Evolutionary conservation across 2,797 vertebrate genomes (phyloP).

Genomic region (Diplodus sargus): DNA sequence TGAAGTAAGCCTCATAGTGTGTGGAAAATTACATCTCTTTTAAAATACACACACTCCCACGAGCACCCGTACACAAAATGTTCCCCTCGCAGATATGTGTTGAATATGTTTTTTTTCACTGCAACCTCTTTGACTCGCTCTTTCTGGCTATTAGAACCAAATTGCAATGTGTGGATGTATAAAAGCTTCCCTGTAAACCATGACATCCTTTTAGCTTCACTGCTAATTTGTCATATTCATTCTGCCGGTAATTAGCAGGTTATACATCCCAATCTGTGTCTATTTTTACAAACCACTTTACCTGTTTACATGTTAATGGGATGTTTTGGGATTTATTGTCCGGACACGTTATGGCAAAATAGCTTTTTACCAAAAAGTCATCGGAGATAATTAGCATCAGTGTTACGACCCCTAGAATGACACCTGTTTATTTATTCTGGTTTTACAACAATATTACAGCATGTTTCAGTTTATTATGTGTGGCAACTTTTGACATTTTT

Average conservation of each 20-base stretch:
- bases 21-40: constrained; percentile 34
- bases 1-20: neutral
- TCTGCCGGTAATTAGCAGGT: constrained; percentile 73
- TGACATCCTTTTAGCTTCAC: constrained; percentile 71
- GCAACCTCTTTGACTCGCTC: constrained; percentile 68
- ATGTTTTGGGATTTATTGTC: constrained; percentile 59
- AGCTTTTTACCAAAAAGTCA: constrained; percentile 55
- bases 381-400: constrained; percentile 67
- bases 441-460: constrained; percentile 33
- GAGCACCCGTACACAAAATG: constrained; percentile 5
- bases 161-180: constrained; percentile 61
- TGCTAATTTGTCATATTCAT: constrained; percentile 73
- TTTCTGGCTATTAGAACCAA: constrained; percentile 66
- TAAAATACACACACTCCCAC: neutral
- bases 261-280: constrained; percentile 61
- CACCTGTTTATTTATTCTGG: constrained; percentile 47
- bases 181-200: constrained; percentile 65
- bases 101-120: constrained; percentile 18
- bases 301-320: constrained; percentile 69
- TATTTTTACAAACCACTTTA: constrained; percentile 55
- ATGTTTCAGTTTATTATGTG: constrained; percentile 30
- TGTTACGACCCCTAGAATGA: constrained; percentile 43
- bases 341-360: constrained; percentile 55
- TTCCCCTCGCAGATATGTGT: constrained; percentile 44
- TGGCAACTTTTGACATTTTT: constrained; percentile 41